Percentiles rank a stretch among this genome's conserved stretches.
Evolutionary conservation across 2,113 vertebrate species (phyloP).

Genomic region (Picathartes gymnocephalus): DNA sequence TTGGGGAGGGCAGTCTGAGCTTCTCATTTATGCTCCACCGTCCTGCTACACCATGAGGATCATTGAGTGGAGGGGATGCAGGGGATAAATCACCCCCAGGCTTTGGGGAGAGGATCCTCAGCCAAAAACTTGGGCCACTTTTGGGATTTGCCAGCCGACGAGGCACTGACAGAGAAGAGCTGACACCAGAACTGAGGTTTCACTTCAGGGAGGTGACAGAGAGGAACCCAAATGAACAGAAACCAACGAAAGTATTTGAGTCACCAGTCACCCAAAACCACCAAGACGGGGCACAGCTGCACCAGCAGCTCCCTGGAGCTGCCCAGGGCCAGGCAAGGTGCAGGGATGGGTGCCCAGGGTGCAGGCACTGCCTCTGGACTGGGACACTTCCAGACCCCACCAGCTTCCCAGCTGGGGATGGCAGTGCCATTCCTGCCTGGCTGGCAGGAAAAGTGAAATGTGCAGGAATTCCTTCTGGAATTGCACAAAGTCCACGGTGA

Average conservation of each 20-base stretch:
- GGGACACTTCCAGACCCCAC: rapidly evolving
- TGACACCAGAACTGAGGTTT: neutral
- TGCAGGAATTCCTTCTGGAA: neutral
- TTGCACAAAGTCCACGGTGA: neutral
- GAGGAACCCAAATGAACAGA: slow-evolving; percentile 49
- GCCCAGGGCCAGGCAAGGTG: rapidly evolving
- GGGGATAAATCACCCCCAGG: neutral
- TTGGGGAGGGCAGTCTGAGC: neutral
- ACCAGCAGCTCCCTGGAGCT: neutral
- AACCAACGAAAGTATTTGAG: slow-evolving; percentile 47
- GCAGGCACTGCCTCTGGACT: rapidly evolving
- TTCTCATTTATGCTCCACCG: neutral
- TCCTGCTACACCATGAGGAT: rapidly evolving
- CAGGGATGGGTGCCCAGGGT: neutral
- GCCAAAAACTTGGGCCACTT: neutral
- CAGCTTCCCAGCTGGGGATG: neutral
- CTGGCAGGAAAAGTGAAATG: neutral
- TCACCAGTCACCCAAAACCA: neutral
- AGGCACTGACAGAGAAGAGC: neutral
- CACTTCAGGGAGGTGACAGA: slow-evolving; percentile 7
- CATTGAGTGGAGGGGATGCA: rapidly evolving
- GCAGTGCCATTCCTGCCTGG: neutral
- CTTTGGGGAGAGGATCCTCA: neutral
- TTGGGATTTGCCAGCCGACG: neutral
- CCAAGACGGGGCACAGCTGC: neutral